Percentiles rank a stretch among this genome's conserved stretches.
phyloP scores from a whole-genome alignment of 2,797 vertebrate genomes.

The Lepus townsendii region DNA sequence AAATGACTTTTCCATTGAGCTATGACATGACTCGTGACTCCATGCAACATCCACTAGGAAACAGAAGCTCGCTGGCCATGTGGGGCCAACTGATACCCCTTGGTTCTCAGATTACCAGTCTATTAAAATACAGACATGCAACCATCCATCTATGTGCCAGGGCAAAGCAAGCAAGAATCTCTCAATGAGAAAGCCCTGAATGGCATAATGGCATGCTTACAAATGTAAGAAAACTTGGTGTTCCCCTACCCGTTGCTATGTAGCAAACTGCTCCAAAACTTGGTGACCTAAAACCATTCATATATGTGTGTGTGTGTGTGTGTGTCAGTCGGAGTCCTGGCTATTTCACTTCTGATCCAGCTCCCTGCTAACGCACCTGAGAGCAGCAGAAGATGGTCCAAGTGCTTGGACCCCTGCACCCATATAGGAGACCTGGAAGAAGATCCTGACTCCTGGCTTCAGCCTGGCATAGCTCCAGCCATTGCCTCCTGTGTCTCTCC shows the following conservation, averaged over 20 bases:
- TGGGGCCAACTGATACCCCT: background rate
- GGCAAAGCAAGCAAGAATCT: background rate
- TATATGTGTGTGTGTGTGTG: too few relatives aligned
- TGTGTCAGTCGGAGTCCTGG: too few relatives aligned
- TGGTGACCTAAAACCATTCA: background rate
- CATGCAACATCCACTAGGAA: background rate
- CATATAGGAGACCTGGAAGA: too few relatives aligned
- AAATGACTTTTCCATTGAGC: background rate
- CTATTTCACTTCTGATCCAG: too few relatives aligned
- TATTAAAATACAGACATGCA: background rate
- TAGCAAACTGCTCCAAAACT: background rate
- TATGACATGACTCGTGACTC: background rate
- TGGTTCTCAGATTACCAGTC: background rate
- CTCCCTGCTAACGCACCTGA: too few relatives aligned
- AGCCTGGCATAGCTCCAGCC: too few relatives aligned
- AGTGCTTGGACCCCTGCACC: too few relatives aligned
- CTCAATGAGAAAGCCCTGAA: background rate
- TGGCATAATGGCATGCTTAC: background rate
- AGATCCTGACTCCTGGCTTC: too few relatives aligned
- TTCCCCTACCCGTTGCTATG: background rate
- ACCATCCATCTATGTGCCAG: background rate
- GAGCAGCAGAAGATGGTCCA: too few relatives aligned
- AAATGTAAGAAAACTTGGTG: background rate
- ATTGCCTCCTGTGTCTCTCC: too few relatives aligned
- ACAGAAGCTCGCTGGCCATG: background rate